Base-by-base conservation (phyloP, 2,113 vertebrate genomes). In the Desmodus rotundus region DNA sequence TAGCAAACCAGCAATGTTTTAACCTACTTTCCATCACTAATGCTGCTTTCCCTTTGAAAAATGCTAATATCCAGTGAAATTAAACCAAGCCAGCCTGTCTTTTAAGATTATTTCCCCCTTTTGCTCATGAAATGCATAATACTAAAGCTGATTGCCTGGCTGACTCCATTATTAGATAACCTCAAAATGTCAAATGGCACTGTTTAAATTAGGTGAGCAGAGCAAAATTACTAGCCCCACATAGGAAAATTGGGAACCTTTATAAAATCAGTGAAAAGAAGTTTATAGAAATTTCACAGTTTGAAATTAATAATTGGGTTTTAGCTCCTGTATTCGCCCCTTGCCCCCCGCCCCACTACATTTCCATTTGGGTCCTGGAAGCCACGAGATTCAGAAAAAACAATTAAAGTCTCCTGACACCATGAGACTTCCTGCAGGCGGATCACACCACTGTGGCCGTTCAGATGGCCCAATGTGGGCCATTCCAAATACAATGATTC, bases 391-490 rank as follows among this genome's bases (percentile, higher is more conserved):
- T 97, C 93, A 97, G 83, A 96, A 97, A 36, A 58, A 92, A 93
- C 95, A 98, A 98, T 98, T 98, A 98, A 97, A 97, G 96, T 98
- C 87, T 97, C 89, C 96, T 97, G 97, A 98, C 97, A 95, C 83
- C 63, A 54, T 78, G 93, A 97, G 97, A 91, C 96, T 97, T 72
- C 87, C 95, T 93, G 61, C 87, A 80, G 82, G 76, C 90, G 87
- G 97, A 86, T 95, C 96, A 85, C 52, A 89, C 84, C 97, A 95
- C 73, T 67, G 31, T 90, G 89, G 56, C 88, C 92, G 96, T 96
- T 96, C 97, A 97, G 93, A 91, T 41, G 28, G 94, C 86, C 93
- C 73, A 88, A 72, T 45, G 70, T 38, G 96, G 86, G 80, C 96
- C 95, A 96, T 91, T 97, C 50, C 93, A 93, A 98, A 96, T 17